Base-by-base conservation (phyloP, 2,888 invertebrate species). In the Ctena decussata region DNA sequence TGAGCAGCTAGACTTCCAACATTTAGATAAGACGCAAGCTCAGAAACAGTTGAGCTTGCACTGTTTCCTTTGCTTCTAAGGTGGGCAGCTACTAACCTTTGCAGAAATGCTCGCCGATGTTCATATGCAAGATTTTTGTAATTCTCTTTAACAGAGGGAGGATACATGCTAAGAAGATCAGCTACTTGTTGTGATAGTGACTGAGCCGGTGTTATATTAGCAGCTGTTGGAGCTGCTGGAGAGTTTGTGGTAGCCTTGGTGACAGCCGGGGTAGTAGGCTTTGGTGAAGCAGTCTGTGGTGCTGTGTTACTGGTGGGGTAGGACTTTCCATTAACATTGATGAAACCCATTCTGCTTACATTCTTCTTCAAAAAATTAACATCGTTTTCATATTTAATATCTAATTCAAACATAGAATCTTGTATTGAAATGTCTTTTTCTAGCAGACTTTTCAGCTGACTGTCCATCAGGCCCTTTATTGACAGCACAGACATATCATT, bases 371-470 rank as follows among this genome's bases (percentile, higher is more conserved):
- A 74, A 69, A 90, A 89, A 30, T 86, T 91, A 11, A 90, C 90
- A 65, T 93, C 93, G 86, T 93, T 91, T 80, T 91, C 91, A 82
- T 91, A 93, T 65, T 87, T 88, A 35, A 93, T 92, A 35, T 86
- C 88, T 11, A 93, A 91, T 24, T 94, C 92, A 57, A 95, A 94
- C 86, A 95, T 92, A 21, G 95, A 94, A 72, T 95, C 94, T n/a
- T 95, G 95, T n/a, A 95, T 91, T 30, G 92, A 91, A 41, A 93
- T 89, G 12, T 87, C 89, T 69, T 87, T 90, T n/a, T 91, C 89
- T 24, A 94, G 89, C 5, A 96, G 82, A 11, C 85, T 83, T 18
- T 90, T 87, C 39, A 95, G 80, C 69, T 93, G 93, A 44, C 92
- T 93, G 12, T 91, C 87, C 85, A 95, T 92, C 6, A 92, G 70